Evolutionary conservation across 92 coral and sea anemone species (phyloP), one percentile per base, ranked within the genome.

Genomic region (Pocillopora grandis): DNA sequence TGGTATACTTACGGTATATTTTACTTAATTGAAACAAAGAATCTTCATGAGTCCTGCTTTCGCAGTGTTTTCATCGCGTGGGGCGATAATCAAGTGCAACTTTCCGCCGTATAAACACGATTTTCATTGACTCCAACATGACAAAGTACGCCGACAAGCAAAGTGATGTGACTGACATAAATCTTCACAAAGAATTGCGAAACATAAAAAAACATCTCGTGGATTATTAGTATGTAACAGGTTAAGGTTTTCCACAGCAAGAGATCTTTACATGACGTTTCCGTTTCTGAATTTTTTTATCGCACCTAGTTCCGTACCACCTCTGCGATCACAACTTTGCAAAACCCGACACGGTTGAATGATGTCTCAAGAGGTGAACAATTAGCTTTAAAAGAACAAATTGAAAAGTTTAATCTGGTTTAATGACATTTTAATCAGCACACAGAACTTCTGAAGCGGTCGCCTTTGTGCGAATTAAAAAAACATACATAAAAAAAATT

Each of bases 91-190:
- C 12, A 36, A 62, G 66, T 23, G 48, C 71, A 82, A 63, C 75
- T 62, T 62, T 83, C 80, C 80, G 80, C 80, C 80, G 66, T 57
- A 64, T 71, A 83, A 83, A 73, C 86, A 71, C 31, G 70, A 71
- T 58, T 81, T 81, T 72, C 58, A 58, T 81, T 81, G 85, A 73
- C 65, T 64, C 64, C 86, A 83, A 83, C 75, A 83, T 75, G 48
- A 83, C 86, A 83, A 83, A 83, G 86, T 83, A 52, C 17, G 86
- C 86, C 86, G 86, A 83, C 86, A 83, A 73, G 86, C 86, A 83
- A 83, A 83, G 80, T 23, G 63, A 31, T 62, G 14, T 20, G 49
- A 48, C 70, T 62, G 80, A 83, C 64, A 80, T 37, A 6, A 27
- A 36, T 69, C 15, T 71, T n/a, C 85, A 83, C 80, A 83, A 62